These are phyloP conservation scores for Dunckerocampus dactyliophorus DNA, from an alignment of 2,113 vertebrate genomes.

Conservation along the genomic window DNA sequence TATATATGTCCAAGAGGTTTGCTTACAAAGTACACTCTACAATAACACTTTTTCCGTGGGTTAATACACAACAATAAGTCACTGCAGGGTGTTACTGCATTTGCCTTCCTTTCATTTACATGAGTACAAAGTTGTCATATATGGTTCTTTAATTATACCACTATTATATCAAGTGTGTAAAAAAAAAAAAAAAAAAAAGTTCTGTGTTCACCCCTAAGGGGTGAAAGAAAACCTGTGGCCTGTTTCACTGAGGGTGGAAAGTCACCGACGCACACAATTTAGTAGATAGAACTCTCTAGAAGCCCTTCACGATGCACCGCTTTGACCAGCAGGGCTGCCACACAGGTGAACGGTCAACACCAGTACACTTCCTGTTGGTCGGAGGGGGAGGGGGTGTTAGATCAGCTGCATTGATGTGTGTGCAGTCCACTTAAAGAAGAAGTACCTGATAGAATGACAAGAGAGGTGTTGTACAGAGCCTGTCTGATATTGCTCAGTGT, in stretches of 20 bases:
- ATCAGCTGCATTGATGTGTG: slow-evolving; percentile 51
- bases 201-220: slow-evolving; percentile 40
- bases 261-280: slow-evolving; percentile 32
- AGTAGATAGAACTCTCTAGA: slow-evolving; percentile 41
- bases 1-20: slow-evolving; percentile 30
- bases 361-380: slow-evolving; percentile 56
- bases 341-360: slow-evolving; percentile 65
- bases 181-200: slow-evolving; percentile 47
- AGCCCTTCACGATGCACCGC: slow-evolving; percentile 63
- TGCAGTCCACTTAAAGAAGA: slow-evolving; percentile 58
- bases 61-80: slow-evolving; percentile 69
- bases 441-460: slow-evolving; percentile 68
- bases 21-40: slow-evolving; percentile 33
- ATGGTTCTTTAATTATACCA: slow-evolving; percentile 48
- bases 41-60: slow-evolving; percentile 33
- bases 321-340: slow-evolving; percentile 59
- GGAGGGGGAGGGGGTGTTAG: slow-evolving; percentile 1
- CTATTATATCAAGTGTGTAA: slow-evolving; percentile 49
- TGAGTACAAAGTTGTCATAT: slow-evolving; percentile 60
- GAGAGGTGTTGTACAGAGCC: slow-evolving; percentile 57
- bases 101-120: slow-evolving; percentile 57
- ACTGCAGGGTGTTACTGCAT: slow-evolving; percentile 50
- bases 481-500: slow-evolving; percentile 70
- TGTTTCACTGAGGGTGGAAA: slow-evolving; percentile 53
- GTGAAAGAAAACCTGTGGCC: slow-evolving; percentile 56